Evolutionary conservation across 2,888 invertebrate genomes (phyloP).

Genomic region (Branchellion lobata): DNA sequence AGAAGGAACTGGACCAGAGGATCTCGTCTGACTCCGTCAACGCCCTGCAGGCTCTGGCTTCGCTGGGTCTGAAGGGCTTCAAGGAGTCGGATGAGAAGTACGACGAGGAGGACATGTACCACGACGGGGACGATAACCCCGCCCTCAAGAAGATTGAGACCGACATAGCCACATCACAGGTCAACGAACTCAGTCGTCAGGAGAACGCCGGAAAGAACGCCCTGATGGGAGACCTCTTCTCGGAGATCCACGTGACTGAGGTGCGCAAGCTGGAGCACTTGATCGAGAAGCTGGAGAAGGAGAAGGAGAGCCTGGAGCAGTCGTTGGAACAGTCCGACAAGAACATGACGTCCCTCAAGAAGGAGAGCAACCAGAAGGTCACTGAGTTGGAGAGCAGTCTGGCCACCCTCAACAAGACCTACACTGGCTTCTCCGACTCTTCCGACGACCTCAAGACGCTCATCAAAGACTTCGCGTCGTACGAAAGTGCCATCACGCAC

Average conservation of each 20-base stretch:
- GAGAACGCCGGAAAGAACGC: conserved; percentile 53
- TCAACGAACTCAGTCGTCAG: conserved; percentile 27
- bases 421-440: conserved; percentile 13
- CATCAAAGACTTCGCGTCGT: conserved; percentile 31
- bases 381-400: conserved; percentile 73
- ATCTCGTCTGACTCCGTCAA: conserved; percentile 62
- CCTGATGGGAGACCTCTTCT: conserved; percentile 64
- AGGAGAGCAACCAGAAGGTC: conserved; percentile 56
- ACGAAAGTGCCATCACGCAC: conserved; percentile 39
- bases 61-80: conserved; percentile 39
- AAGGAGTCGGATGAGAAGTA: conserved; percentile 46
- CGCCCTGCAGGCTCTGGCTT: conserved; percentile 60
- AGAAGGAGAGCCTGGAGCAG: conserved; percentile 57
- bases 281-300: conserved; percentile 68
- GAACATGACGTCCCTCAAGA: conserved; percentile 57
- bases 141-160: conserved; percentile 59
- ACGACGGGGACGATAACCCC: conserved; percentile 51
- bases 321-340: conserved; percentile 58
- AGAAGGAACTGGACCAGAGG: conserved; percentile 61
- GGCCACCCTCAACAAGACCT: conserved; percentile 65
- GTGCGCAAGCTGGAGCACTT: conserved; percentile 89
- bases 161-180: conserved; percentile 50
- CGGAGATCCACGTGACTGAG: conserved; percentile 93
- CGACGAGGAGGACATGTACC: conserved; percentile 49
- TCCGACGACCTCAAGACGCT: conserved; percentile 30